Percentiles rank a stretch among this genome's conserved stretches.
phyloP scores from a whole-genome alignment of 2,113 vertebrate species.

The Cynopterus brachyotis region DNA sequence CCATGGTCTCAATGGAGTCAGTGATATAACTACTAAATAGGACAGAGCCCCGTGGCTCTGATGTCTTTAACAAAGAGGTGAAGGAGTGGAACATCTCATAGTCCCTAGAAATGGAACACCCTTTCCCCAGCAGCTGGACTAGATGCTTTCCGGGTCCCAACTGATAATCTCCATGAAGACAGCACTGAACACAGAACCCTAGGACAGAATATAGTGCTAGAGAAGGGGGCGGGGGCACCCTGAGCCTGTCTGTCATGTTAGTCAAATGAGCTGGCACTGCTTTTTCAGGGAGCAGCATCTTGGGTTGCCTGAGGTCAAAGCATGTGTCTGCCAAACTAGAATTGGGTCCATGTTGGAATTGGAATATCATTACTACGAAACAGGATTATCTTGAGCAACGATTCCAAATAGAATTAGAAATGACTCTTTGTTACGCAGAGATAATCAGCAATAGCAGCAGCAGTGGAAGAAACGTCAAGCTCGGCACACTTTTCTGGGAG shows the following conservation, averaged over 20 bases:
- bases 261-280: slow-evolving; percentile 71
- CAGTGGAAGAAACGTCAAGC: slow-evolving; percentile 52
- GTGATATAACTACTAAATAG: not conserved
- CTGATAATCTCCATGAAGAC: not conserved
- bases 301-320: slow-evolving; percentile 42
- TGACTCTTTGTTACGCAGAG: slow-evolving; percentile 54
- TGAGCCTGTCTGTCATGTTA: slow-evolving; percentile 49
- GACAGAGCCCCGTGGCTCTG: not conserved
- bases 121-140: not conserved
- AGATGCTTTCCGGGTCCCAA: not conserved
- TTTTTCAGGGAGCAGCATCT: slow-evolving; percentile 55
- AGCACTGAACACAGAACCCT: slow-evolving; percentile 23
- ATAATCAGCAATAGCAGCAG: slow-evolving; percentile 43
- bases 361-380: slow-evolving; percentile 66
- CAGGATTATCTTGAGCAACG: slow-evolving; percentile 63
- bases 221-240: not conserved
- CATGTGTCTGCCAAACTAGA: slow-evolving; percentile 68
- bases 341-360: slow-evolving; percentile 47
- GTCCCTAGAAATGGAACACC: not conserved
- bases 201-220: not conserved
- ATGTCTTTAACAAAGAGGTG: slow-evolving; percentile 20
- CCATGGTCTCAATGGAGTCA: slow-evolving; percentile 22
- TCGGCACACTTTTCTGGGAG: slow-evolving; percentile 57
- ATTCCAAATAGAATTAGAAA: slow-evolving; percentile 70
- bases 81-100: not conserved